Evolutionary conservation across 1,140 invertebrate species (phyloP).

Genomic region (Pollicipes pollicipes): DNA sequence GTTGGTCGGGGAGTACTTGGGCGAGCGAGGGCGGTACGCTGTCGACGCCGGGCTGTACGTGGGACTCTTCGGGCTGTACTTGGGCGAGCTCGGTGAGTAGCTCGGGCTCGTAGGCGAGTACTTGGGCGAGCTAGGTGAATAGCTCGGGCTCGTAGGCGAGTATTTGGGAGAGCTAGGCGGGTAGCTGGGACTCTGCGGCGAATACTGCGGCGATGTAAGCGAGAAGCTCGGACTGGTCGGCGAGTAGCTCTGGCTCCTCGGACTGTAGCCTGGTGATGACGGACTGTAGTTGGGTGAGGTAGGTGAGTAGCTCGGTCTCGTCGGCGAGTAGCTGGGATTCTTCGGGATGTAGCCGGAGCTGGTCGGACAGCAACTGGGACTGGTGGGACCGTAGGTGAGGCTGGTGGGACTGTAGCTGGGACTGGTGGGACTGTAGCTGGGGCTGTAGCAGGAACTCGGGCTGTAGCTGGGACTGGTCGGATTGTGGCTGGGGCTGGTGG

Average conservation of each 20-base stretch:
- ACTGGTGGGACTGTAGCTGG: slow-evolving; percentile 47
- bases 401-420: slow-evolving; percentile 40
- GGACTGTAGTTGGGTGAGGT: slow-evolving; percentile 40
- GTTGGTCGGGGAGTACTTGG: slow-evolving; percentile 44
- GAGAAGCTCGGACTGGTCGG: slow-evolving; percentile 35
- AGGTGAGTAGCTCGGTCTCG: slow-evolving; percentile 52
- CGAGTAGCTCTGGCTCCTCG: slow-evolving; percentile 33
- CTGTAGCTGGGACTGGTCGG: slow-evolving; percentile 36
- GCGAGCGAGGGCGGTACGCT: slow-evolving; percentile 39
- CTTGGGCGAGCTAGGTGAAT: slow-evolving; percentile 26
- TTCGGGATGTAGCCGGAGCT: slow-evolving; percentile 36
- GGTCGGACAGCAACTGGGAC: slow-evolving; percentile 33
- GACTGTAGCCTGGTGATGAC: slow-evolving; percentile 33
- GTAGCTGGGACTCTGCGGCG: slow-evolving; percentile 31
- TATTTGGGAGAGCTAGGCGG: slow-evolving; percentile 30
- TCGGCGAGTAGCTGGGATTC: slow-evolving; percentile 55
- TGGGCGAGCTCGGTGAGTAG: slow-evolving; percentile 32
- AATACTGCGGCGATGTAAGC: slow-evolving; percentile 29
- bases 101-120: slow-evolving; percentile 28
- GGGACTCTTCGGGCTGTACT: slow-evolving; percentile 33
- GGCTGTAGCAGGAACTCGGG: slow-evolving; percentile 47
- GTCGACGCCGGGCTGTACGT: slow-evolving; percentile 28
- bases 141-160: slow-evolving; percentile 37
- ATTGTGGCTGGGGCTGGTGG: slow-evolving; percentile 35
- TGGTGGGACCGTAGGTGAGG: slow-evolving; percentile 57